Evolutionary conservation across 1,140 invertebrate species (phyloP), one percentile per base, ranked within the genome.

Genomic region (Lerema accius): DNA sequence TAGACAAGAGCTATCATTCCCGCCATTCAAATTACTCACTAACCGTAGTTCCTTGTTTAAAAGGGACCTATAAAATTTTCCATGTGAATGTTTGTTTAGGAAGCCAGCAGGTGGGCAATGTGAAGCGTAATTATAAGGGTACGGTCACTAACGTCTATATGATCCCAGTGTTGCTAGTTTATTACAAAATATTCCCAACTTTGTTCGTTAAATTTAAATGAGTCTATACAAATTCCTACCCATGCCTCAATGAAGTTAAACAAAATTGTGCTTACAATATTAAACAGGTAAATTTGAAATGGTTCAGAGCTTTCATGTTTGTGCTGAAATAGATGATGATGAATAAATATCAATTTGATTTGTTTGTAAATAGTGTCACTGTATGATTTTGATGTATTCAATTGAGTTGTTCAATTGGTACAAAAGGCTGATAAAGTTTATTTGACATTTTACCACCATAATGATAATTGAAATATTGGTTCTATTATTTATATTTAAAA

Each of bases 21-120:
- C n/a, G n/a, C n/a, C n/a, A n/a, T n/a, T n/a, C n/a, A n/a, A n/a
- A n/a, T n/a, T n/a, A n/a, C n/a, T n/a, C n/a, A n/a, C n/a, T n/a
- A n/a, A n/a, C n/a, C n/a, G n/a, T n/a, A n/a, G n/a, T n/a, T n/a
- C n/a, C n/a, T n/a, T n/a, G n/a, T n/a, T n/a, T n/a, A n/a, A n/a
- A 7, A 32, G 28, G 28, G 28, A 7, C 28, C 4, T 32, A 9
- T 9, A 32, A 32, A 32, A 4, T 9, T 7, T 32, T 4, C 28
- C 3, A 32, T 9, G 9, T 32, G 28, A 37, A 35, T 45, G 23
- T 56, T 56, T 56, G 40, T 56, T 56, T 56, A 56, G 53, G 53
- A 56, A 56, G 39, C 40, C n/a, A 19, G 49, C 53, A 56, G 53
- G 53, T 56, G 53, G 40, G 53, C 23, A 56, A 55, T 56, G 40